These are phyloP conservation scores for Sterrhoptilus dennistouni DNA, from an alignment of 2,113 vertebrate genomes.

Conservation along the genomic window DNA sequence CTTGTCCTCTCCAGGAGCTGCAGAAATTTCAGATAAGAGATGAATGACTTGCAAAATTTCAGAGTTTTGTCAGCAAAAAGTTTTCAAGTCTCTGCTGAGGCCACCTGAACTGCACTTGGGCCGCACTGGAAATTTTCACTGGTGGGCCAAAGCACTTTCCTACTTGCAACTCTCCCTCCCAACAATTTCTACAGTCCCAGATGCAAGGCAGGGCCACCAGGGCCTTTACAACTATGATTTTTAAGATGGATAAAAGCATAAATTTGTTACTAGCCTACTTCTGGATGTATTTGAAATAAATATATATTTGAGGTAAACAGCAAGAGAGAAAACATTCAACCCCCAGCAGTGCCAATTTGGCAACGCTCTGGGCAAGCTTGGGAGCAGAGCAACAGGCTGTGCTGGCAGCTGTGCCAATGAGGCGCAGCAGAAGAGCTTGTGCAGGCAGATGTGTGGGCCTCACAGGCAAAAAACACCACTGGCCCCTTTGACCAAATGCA, in stretches of 20 bases:
- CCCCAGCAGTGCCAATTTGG: not conserved
- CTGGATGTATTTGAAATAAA: not conserved
- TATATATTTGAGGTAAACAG: not conserved
- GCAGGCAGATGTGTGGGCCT: not conserved
- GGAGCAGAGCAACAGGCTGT: not conserved
- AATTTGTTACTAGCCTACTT: not conserved
- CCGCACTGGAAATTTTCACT: not conserved
- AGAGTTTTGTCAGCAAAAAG: not conserved
- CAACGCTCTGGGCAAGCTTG: fast-evolving
- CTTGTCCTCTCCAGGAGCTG: not conserved
- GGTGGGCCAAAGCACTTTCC: not conserved
- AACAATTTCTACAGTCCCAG: not conserved
- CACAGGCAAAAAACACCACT: not conserved
- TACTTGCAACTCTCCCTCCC: not conserved
- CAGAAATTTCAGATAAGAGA: not conserved
- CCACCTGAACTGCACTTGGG: not conserved
- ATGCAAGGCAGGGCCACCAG: not conserved
- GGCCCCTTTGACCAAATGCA: not conserved
- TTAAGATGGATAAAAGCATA: not conserved
- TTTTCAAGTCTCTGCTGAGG: not conserved
- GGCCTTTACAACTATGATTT: not conserved
- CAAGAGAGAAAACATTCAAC: not conserved
- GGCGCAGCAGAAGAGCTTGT: not conserved
- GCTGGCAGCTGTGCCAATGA: not conserved
- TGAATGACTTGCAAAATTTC: not conserved